Conservation (phyloP, 1,140 invertebrate genomes). For the Chelonus insularis region DNA sequence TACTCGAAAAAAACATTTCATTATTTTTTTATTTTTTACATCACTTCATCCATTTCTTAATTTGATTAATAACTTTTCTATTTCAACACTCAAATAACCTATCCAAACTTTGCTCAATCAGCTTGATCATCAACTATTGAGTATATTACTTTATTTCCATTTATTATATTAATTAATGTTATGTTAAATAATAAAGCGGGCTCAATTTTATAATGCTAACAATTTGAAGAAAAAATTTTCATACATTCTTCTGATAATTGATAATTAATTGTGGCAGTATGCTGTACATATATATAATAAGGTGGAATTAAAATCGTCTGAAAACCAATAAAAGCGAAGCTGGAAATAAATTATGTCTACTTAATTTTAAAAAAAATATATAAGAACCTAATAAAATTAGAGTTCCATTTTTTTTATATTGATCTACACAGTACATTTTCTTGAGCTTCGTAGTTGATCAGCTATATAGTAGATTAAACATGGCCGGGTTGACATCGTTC, state of each 20-base stretch:
- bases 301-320: background rate
- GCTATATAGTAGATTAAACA: background rate
- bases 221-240: background rate
- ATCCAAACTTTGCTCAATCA: background rate
- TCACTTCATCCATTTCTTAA: background rate
- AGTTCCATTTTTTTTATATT: too few species aligned
- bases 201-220: constrained; percentile 43
- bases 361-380: too few species aligned
- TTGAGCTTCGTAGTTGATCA: too few species aligned
- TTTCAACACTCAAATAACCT: background rate
- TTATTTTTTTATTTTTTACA: constrained; percentile 17
- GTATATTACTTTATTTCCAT: too few species aligned
- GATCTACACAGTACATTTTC: too few species aligned
- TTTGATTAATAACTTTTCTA: background rate
- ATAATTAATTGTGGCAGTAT: constrained; percentile 5
- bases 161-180: background rate
- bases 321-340: constrained; percentile 1
- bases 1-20: constrained; percentile 43
- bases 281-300: constrained; percentile 2
- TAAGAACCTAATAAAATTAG: too few species aligned
- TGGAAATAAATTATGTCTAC: background rate
- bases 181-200: constrained; percentile 29
- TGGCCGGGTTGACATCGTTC: background rate
- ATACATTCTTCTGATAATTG: constrained; percentile 1
- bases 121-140: too few species aligned